Evolutionary conservation across 2,888 invertebrate genomes (phyloP).

Genomic region (Hypercompe scribonia): DNA sequence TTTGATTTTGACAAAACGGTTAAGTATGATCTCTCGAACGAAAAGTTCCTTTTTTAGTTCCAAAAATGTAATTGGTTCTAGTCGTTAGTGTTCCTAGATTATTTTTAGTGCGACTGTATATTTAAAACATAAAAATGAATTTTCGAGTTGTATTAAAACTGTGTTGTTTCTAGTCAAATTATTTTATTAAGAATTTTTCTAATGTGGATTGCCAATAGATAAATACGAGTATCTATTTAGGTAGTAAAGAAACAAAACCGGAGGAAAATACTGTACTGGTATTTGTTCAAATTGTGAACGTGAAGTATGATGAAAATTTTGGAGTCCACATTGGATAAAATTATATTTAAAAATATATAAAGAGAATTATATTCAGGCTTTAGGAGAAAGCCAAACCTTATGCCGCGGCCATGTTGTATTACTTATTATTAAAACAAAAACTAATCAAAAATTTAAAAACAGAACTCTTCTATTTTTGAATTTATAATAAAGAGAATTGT

Average conservation of each 20-base stretch:
- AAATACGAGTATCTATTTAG: constrained; percentile 47
- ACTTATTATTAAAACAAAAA: constrained; percentile 36
- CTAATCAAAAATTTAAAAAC: background rate
- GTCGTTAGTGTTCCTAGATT: constrained; percentile 50
- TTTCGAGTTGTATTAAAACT: constrained; percentile 69
- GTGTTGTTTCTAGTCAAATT: constrained; percentile 85
- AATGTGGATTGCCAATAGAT: constrained; percentile 67
- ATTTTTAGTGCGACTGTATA: constrained; percentile 79
- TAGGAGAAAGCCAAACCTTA: constrained; percentile 80
- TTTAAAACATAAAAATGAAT: constrained; percentile 64
- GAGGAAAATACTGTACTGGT: constrained; percentile 28
- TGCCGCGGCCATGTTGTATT: constrained; percentile 63
- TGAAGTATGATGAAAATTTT: constrained; percentile 44
- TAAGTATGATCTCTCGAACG: constrained; percentile 53
- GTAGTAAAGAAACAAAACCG: constrained; percentile 40
- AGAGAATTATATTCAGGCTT: constrained; percentile 84
- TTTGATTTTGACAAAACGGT: constrained; percentile 53
- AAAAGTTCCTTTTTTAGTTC: constrained; percentile 61
- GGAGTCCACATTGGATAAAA: constrained; percentile 74
- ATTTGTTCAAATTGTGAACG: constrained; percentile 44
- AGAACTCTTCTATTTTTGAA: background rate
- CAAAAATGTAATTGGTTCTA: constrained; percentile 52
- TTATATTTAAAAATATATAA: constrained; percentile 71
- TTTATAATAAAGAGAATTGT: background rate
- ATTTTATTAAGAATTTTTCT: constrained; percentile 73